A percentile compares a stretch with the other conserved stretches of the same genome.
Conservation (phyloP, 1,140 invertebrate species). For the Maniola jurtina region DNA sequence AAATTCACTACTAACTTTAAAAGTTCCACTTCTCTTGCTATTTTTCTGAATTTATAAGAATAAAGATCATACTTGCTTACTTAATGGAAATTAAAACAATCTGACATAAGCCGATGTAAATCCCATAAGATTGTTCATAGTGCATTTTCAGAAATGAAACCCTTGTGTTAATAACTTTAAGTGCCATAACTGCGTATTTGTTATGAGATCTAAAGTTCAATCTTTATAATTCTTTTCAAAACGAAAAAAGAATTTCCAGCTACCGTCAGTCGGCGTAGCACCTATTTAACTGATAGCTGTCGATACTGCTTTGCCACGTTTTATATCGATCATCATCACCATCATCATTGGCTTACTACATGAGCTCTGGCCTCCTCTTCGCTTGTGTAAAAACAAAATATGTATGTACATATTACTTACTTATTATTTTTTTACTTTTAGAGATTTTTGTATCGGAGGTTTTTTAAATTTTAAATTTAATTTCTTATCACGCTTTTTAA, state of each 20-base stretch:
- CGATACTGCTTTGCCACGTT: neutral
- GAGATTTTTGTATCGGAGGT: too few species aligned
- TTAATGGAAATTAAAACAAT: conserved; percentile 8
- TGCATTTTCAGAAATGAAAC: neutral
- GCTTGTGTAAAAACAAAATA: too few species aligned
- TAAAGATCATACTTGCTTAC: neutral
- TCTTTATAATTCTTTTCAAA: neutral
- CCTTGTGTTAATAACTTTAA: neutral
- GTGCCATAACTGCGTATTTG: neutral
- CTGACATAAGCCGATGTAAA: conserved; percentile 9
- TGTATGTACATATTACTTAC: too few species aligned
- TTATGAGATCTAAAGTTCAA: neutral
- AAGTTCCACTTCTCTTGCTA: neutral
- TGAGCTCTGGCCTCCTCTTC: too few species aligned
- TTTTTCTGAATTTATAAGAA: neutral
- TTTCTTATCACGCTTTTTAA: too few species aligned
- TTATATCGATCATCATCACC: neutral
- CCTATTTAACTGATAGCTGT: neutral
- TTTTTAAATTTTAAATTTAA: too few species aligned
- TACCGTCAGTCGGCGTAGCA: neutral
- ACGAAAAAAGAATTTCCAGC: conserved; percentile 6
- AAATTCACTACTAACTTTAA: neutral
- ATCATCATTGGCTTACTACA: too few species aligned
- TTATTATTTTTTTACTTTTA: too few species aligned
- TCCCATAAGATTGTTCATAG: neutral